A percentile compares a stretch with the other conserved stretches of the same genome.
phyloP scores from a whole-genome alignment of 2,888 invertebrate species.

The Actias luna region DNA sequence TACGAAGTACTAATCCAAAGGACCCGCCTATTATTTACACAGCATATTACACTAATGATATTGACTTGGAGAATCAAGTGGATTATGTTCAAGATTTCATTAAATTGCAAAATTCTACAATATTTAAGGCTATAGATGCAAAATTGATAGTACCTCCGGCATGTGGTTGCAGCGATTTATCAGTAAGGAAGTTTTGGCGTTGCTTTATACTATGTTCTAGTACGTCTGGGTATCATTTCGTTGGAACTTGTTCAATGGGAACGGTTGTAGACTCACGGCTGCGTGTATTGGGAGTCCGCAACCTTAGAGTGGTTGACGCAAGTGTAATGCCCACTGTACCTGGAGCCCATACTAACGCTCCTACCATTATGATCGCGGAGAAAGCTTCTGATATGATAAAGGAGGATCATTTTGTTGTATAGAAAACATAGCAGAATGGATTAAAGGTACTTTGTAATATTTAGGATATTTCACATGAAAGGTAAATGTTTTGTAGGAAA shows the following conservation, averaged over 20 bases:
- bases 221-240: slow-evolving; percentile 23
- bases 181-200: slow-evolving; percentile 26
- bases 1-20: slow-evolving; percentile 20
- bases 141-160: slow-evolving; percentile 21
- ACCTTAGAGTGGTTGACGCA: slow-evolving; percentile 29
- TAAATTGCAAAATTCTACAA: slow-evolving; percentile 19
- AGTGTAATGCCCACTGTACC: slow-evolving; percentile 27
- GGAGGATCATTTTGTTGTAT: slow-evolving; percentile 9
- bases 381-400: slow-evolving; percentile 15
- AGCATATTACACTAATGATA: slow-evolving; percentile 20
- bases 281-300: slow-evolving; percentile 23
- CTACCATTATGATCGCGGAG: slow-evolving; percentile 86
- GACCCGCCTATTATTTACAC: slow-evolving; percentile 24
- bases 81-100: slow-evolving; percentile 25
- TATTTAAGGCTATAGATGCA: slow-evolving; percentile 22
- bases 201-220: slow-evolving; percentile 20
- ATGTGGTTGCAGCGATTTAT: slow-evolving; percentile 16
- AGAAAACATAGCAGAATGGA: neutral
- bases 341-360: slow-evolving; percentile 34
- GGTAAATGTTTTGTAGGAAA: neutral
- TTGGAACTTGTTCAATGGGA: slow-evolving; percentile 30
- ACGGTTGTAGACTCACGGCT: slow-evolving; percentile 29
- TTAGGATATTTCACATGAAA: neutral
- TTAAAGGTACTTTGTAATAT: neutral
- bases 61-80: slow-evolving; percentile 26